Percentiles rank a stretch among this genome's conserved stretches.
phyloP scores from a whole-genome alignment of 2,113 vertebrate species.

The Fregetta grallaria region DNA sequence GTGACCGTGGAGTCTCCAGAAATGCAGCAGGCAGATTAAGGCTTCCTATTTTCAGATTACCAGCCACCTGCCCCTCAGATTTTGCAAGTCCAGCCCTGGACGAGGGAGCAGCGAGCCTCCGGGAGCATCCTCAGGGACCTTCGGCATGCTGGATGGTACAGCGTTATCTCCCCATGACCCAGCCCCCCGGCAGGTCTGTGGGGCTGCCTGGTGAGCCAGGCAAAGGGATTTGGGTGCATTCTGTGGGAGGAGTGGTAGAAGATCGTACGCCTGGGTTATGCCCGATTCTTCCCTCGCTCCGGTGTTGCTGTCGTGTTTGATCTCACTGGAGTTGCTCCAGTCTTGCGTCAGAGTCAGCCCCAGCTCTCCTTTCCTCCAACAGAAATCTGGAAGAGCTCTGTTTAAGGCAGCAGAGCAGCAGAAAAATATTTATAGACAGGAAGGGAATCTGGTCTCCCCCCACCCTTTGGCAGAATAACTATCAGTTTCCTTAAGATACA shows the following conservation, averaged over 20 bases:
- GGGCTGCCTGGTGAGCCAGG: background rate
- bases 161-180: rapidly evolving
- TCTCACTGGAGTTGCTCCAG: constrained; percentile 4
- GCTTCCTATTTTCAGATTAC: background rate
- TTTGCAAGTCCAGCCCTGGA: background rate
- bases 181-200: background rate
- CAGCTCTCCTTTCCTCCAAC: background rate
- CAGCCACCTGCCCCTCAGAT: background rate
- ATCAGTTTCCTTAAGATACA: constrained; percentile 15
- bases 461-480: constrained; percentile 44
- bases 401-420: background rate
- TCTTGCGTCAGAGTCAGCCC: background rate
- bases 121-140: background rate
- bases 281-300: background rate
- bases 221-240: background rate
- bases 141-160: rapidly evolving
- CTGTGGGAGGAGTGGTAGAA: background rate
- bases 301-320: background rate
- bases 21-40: background rate
- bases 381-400: constrained; percentile 35
- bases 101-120: rapidly evolving
- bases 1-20: background rate
- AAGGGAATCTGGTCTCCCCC: constrained; percentile 31
- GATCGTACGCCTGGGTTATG: rapidly evolving
- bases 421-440: constrained; percentile 20